Evolutionary conservation across 2,797 vertebrate genomes (phyloP).

Genomic region (Neomorphus geoffroyi): DNA sequence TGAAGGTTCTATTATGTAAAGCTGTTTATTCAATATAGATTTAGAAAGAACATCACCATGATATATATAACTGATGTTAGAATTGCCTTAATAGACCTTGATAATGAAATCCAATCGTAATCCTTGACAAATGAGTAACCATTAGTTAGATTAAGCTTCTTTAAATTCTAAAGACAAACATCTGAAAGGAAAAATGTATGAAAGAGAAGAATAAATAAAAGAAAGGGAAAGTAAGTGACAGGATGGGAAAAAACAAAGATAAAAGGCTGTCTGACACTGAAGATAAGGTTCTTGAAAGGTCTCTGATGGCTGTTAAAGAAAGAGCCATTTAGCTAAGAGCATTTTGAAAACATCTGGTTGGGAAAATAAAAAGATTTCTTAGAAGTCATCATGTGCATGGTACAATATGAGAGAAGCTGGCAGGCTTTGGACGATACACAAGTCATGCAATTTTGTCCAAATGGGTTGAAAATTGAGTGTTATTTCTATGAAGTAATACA

Average conservation of each 20-base stretch:
- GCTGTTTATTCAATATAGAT: not conserved
- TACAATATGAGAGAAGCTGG: not conserved
- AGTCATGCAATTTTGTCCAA: not conserved
- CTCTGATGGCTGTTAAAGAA: not conserved
- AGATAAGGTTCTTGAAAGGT: not conserved
- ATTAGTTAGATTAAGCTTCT: not conserved
- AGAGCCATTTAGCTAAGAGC: not conserved
- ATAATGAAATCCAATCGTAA: not conserved
- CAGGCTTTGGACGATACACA: not conserved
- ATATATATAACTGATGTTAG: not conserved
- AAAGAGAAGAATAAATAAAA: not conserved
- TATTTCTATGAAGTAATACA: not conserved
- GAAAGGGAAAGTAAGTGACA: not conserved
- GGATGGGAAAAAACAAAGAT: not conserved
- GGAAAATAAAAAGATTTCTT: not conserved
- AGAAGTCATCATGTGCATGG: not conserved
- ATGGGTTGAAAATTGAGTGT: not conserved
- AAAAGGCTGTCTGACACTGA: not conserved
- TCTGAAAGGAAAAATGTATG: not conserved
- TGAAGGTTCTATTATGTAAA: not conserved
- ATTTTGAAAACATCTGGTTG: not conserved
- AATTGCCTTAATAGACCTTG: not conserved
- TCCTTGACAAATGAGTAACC: not conserved
- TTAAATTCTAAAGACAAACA: not conserved
- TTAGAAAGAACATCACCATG: not conserved